phyloP scores from a whole-genome alignment of 1,140 invertebrate genomes.

The Drosophila auraria region DNA sequence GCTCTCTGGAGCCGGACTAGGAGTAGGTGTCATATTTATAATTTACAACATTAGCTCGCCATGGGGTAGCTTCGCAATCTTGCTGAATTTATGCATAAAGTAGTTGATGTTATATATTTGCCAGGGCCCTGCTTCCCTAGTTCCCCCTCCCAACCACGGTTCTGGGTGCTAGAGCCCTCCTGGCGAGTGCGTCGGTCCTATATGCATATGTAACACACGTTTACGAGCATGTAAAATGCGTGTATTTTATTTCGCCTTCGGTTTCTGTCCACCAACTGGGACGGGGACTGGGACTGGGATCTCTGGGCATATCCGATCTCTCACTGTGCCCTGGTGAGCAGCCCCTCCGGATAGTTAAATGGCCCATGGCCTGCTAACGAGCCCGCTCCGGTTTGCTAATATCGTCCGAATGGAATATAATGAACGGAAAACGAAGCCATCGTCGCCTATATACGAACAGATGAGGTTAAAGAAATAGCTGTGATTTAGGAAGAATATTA shows the following conservation, averaged over 20 bases:
- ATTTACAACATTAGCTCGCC: slow-evolving; percentile 83
- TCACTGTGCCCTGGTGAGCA: slow-evolving; percentile 48
- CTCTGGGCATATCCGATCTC: slow-evolving; percentile 7
- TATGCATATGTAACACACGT: slow-evolving; percentile 80
- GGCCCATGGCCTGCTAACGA: slow-evolving; percentile 63
- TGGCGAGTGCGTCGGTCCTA: slow-evolving; percentile 46
- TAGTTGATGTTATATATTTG: slow-evolving; percentile 81
- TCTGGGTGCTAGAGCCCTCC: slow-evolving; percentile 33
- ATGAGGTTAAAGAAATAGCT: not conserved
- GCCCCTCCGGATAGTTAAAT: slow-evolving; percentile 61
- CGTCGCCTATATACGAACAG: slow-evolving; percentile 8
- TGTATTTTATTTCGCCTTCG: slow-evolving; percentile 77
- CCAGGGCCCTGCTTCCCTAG: slow-evolving; percentile 16
- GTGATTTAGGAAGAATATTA: not conserved
- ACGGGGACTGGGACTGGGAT: not conserved
- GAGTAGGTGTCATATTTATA: slow-evolving; percentile 84
- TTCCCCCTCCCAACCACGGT: not conserved
- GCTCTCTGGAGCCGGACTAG: slow-evolving; percentile 41
- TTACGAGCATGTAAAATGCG: slow-evolving; percentile 82
- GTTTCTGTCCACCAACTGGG: slow-evolving; percentile 37
- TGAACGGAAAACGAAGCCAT: slow-evolving; percentile 14
- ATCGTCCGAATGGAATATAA: slow-evolving; percentile 34
- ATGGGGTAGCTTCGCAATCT: slow-evolving; percentile 83
- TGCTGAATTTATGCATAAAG: slow-evolving; percentile 82
- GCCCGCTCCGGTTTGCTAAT: slow-evolving; percentile 51